Conservation (phyloP, 2,888 invertebrate genomes). For the Drosophila conformis region DNA sequence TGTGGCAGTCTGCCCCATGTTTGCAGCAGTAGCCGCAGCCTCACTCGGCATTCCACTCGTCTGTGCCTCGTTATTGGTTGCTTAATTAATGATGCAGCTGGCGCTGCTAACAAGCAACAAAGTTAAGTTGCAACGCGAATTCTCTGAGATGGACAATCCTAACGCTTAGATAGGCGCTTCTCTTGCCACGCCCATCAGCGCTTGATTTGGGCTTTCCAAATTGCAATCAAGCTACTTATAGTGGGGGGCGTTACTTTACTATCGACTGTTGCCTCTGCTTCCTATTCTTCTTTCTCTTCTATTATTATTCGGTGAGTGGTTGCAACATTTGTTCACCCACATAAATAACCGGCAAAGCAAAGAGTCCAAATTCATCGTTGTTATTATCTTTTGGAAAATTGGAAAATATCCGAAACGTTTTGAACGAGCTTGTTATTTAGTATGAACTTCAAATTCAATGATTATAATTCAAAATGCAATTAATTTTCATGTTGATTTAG, state of each 20-base stretch:
- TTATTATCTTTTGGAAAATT: conserved; percentile 23
- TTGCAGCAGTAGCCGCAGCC: not conserved
- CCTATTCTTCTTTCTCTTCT: not conserved
- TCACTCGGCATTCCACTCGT: conserved; percentile 45
- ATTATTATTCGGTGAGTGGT: conserved; percentile 9
- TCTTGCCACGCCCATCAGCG: conserved; percentile 36
- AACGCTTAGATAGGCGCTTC: conserved; percentile 25
- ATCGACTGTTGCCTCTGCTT: not conserved
- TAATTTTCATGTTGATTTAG: conserved; percentile 15
- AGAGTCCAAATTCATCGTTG: not conserved
- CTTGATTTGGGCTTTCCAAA: conserved; percentile 47
- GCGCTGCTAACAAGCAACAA: conserved; percentile 64
- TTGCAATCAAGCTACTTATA: conserved; percentile 50
- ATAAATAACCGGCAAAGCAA: conserved; percentile 18
- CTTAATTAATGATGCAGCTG: conserved; percentile 74
- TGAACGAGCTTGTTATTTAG: conserved; percentile 24
- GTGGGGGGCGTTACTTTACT: conserved; percentile 30
- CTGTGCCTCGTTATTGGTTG: conserved; percentile 57
- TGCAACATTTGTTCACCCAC: conserved; percentile 43
- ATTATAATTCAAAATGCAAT: conserved; percentile 31
- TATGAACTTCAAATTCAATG: conserved; percentile 14
- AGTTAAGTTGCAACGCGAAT: not conserved
- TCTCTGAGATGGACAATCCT: conserved; percentile 13
- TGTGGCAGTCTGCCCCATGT: conserved; percentile 29
- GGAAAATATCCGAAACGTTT: conserved; percentile 14